Evolutionary conservation across 2,888 invertebrate species (phyloP).

Genomic region (Aporophyla nigra): DNA sequence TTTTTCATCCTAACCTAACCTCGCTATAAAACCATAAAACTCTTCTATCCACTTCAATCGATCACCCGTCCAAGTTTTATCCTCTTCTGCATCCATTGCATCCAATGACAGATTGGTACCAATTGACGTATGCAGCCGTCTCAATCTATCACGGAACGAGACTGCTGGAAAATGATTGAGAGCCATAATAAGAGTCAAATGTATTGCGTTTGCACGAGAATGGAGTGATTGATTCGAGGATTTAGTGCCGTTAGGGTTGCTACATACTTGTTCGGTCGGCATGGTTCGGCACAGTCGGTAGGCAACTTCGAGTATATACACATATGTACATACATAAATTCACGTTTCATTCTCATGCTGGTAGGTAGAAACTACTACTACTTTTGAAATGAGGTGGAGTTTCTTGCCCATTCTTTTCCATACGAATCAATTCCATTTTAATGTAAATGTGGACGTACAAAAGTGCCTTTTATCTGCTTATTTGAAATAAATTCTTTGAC

Average conservation of each 20-base stretch:
- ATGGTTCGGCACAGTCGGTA: not conserved
- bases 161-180: slow-evolving; percentile 55
- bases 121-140: slow-evolving; percentile 55
- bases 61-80: slow-evolving; percentile 42
- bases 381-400: too few relatives aligned
- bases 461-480: too few relatives aligned
- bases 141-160: slow-evolving; percentile 48
- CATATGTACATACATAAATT: too few relatives aligned
- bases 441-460: too few relatives aligned
- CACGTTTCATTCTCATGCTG: too few relatives aligned
- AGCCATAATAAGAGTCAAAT: slow-evolving; percentile 49
- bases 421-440: too few relatives aligned
- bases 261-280: not conserved
- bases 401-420: too few relatives aligned
- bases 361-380: too few relatives aligned
- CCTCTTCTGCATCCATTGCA: slow-evolving; percentile 44
- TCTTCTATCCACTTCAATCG: slow-evolving; percentile 34
- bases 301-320: not conserved
- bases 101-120: slow-evolving; percentile 52
- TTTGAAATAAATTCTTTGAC: too few relatives aligned
- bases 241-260: not conserved
- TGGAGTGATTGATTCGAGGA: slow-evolving; percentile 38
- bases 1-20: slow-evolving; percentile 12
- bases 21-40: slow-evolving; percentile 25
- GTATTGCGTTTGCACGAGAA: slow-evolving; percentile 26